These are phyloP conservation scores for Drosophila limbata DNA, from an alignment of 2,888 invertebrate species.

Conservation along the genomic window DNA sequence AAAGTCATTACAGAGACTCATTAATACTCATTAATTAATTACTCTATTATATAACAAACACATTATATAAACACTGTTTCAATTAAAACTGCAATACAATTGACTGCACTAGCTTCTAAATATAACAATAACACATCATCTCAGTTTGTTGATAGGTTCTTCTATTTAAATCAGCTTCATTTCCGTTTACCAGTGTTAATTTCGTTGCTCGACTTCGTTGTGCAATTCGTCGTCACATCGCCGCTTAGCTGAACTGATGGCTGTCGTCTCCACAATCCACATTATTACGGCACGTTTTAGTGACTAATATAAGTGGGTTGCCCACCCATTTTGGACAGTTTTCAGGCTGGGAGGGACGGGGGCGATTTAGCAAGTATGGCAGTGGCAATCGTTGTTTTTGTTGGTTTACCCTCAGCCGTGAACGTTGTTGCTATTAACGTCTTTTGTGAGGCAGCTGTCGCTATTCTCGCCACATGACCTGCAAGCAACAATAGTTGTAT, in stretches of 20 bases:
- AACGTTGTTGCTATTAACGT: conserved; percentile 47
- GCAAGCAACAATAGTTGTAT: conserved; percentile 58
- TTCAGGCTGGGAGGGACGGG: conserved; percentile 1
- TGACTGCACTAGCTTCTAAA: neutral
- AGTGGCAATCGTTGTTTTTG: conserved; percentile 26
- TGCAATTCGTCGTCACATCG: conserved; percentile 48
- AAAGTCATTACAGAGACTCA: neutral
- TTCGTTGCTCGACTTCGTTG: conserved; percentile 36
- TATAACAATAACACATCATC: neutral
- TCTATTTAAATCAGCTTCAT: conserved; percentile 2
- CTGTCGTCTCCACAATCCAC: conserved; percentile 24
- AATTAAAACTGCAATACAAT: neutral
- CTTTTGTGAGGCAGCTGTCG: conserved; percentile 68
- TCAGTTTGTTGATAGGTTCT: neutral
- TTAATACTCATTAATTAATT: neutral
- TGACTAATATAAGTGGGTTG: conserved; percentile 51
- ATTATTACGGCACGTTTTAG: conserved; percentile 41
- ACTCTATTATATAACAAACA: neutral
- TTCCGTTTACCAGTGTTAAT: conserved; percentile 36
- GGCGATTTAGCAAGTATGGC: conserved; percentile 59
- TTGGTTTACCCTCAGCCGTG: conserved; percentile 40
- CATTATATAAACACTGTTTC: neutral
- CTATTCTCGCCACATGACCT: conserved; percentile 70
- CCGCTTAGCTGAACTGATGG: conserved; percentile 37
- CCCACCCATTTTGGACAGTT: conserved; percentile 28